Evolutionary conservation across 53 echinoderm and acorn worm genomes (phyloP).

Genomic region (Arbacia lixula): DNA sequence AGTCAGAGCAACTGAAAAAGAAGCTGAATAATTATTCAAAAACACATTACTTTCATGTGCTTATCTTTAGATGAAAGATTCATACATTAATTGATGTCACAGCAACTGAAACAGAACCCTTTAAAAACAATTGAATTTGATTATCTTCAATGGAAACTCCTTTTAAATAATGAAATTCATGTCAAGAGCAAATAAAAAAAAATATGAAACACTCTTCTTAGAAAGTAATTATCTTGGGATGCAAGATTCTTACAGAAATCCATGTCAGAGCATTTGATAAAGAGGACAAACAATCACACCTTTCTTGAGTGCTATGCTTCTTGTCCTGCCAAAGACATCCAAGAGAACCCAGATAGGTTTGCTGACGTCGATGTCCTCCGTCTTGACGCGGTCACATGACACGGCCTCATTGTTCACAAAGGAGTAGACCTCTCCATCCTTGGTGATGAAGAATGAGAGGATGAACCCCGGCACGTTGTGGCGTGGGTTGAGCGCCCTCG

Average conservation of each 20-base stretch:
- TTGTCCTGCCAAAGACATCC: slow-evolving; percentile 81
- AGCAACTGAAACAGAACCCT: no score
- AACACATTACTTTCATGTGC: no score
- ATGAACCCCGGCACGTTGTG: slow-evolving; percentile 52
- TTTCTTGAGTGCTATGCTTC: slow-evolving; percentile 42
- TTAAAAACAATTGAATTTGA: no score
- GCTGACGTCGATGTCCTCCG: slow-evolving; percentile 51
- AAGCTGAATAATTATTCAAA: no score
- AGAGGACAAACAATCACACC: slow-evolving; percentile 17
- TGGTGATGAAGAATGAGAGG: slow-evolving; percentile 63
- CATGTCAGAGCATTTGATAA: not conserved
- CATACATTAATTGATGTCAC: no score
- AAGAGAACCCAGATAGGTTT: slow-evolving; percentile 75
- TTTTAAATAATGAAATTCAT: no score
- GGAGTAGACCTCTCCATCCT: slow-evolving; percentile 56
- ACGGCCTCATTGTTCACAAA: slow-evolving; percentile 77
- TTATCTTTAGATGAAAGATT: no score
- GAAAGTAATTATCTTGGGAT: not conserved
- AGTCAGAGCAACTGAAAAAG: no score
- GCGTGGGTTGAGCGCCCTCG: slow-evolving; percentile 49
- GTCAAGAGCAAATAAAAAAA: not conserved
- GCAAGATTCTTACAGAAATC: not conserved
- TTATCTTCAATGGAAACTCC: no score
- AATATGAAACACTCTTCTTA: not conserved
- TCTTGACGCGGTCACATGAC: slow-evolving; percentile 7